Evolutionary conservation across 2,888 invertebrate genomes (phyloP), one percentile per base, ranked within the genome.

Genomic region (Geophilus truncorum): DNA sequence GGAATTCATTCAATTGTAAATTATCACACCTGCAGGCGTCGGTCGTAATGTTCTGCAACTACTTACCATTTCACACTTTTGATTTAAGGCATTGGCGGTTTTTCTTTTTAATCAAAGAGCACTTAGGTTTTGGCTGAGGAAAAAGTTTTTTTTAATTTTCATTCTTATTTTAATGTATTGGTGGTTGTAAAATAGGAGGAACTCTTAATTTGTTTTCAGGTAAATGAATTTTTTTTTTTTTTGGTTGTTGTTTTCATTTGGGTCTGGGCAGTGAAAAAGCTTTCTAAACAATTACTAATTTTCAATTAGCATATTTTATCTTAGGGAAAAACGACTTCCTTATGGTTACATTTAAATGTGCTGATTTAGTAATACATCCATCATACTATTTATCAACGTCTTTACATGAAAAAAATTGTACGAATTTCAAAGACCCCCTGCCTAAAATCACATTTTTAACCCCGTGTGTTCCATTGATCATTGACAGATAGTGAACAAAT

Each of bases 21-120:
- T 70, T 70, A 70, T 70, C 70, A 70, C 70, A 70, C 70, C 70
- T 70, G 23, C 28, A 70, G 70, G 70, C 70, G 70, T 25, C 25
- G n/a, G 23, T 28, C 12, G 25, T 70, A 70, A 28, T 28, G 28
- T 70, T 70, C 28, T 70, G 25, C 25, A 70, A 70, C 70, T 28
- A 70, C 70, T 70, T 28, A 70, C 70, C 70, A 70, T 70, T 70
- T 70, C 70, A 70, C 70, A 70, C 70, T 7, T 70, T 70, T 70
- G 70, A 70, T 70, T 70, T 70, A 70, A 28, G 15, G 12, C 70
- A 28, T 70, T 70, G 23, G n/a, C 51, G 51, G 51, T 51, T 51
- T 51, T 51, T 51, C 51, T 51, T 51, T 51, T 51, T 51, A 51
- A 51, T 51, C 51, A 51, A 51, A 51, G 51, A n/a, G 51, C 51